These are phyloP conservation scores for Rhinogobio ventralis DNA, from an alignment of 2,797 vertebrate genomes.

Conservation along the genomic window DNA sequence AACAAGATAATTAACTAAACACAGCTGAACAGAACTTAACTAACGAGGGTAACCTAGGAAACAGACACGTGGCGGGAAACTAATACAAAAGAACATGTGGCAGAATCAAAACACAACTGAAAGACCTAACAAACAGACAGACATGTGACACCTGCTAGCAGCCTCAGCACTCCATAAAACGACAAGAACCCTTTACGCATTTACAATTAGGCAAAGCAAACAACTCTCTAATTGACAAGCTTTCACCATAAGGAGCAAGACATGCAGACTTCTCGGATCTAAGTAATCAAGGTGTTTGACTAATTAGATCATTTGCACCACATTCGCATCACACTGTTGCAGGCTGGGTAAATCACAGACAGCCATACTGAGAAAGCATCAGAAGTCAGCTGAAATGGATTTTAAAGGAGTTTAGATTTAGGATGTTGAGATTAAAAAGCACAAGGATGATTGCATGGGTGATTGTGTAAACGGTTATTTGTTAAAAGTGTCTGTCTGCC, in stretches of 20 bases:
- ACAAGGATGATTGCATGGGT: conserved; percentile 35
- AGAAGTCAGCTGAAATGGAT: neutral
- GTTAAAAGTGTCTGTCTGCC: conserved; percentile 48
- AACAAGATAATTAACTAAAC: no score
- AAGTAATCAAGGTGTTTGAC: conserved; percentile 25
- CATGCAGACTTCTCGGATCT: conserved; percentile 9
- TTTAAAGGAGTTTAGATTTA: conserved; percentile 33
- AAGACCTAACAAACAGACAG: no score
- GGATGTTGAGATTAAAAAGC: conserved; percentile 9
- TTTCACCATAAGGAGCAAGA: conserved; percentile 36
- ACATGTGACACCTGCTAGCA: conserved; percentile 7
- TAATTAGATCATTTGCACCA: conserved; percentile 29
- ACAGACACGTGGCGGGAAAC: no score
- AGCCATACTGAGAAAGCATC: conserved; percentile 24
- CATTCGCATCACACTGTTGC: conserved; percentile 20
- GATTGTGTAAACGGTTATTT: conserved; percentile 53
- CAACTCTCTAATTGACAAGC: conserved; percentile 9
- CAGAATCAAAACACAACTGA: no score
- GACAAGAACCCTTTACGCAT: conserved; percentile 50
- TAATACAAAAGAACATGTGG: no score
- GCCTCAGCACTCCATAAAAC: conserved; percentile 44
- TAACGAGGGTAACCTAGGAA: no score
- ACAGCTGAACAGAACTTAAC: no score
- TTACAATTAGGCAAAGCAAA: conserved; percentile 51
- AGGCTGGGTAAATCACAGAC: conserved; percentile 4